Evolutionary conservation across 2,113 vertebrate genomes (phyloP), one percentile per base, ranked within the genome.

Genomic region (Numida meleagris): DNA sequence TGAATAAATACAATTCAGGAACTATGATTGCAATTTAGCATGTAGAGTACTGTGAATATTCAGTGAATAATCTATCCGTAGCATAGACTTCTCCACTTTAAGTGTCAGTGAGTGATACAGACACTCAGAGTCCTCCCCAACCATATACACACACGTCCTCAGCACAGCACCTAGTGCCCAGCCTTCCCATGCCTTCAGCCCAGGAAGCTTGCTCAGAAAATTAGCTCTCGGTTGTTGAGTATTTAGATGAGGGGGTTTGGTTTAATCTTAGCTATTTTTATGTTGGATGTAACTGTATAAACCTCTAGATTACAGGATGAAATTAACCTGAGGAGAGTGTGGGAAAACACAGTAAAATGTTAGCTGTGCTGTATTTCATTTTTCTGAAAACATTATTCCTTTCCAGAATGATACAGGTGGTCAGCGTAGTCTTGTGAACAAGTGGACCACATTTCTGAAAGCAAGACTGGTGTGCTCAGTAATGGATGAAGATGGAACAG

Each of bases 361-460:
- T 58, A 71, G 19, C 12, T 72, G 20, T 61, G 12, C 29, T 82
- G 19, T 62, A 3, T 89, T 55, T 53, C 29, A 23, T 70, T 88
- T 96, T 97, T 94, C 42, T 91, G 43, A 96, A 96, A 88, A 71
- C 21, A 4, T 46, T 75, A 25, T 65, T 93, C 42, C 45, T 62
- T 97, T 97, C 51, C 97, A 99, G 99, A 99, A 98, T 87, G 99
- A 99, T 96, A 98, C 98, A 2, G 99, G 99, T n/a, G 99, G 99
- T 29, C 99, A 99, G 90, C 98, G 99, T 29, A 99, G 99, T 90
- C 98, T 99, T 3, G 99, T 99, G 75, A 99, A 99, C 97, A 99
- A 99, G 75, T 99, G 99, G 99, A 99, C 99, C 42, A 99, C 99
- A 1, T 99, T 99, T 96, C 96, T 99, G 31, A 99, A 99, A 95